phyloP scores from a whole-genome alignment of 2,888 invertebrate genomes.

The Ethmia dodecea region DNA sequence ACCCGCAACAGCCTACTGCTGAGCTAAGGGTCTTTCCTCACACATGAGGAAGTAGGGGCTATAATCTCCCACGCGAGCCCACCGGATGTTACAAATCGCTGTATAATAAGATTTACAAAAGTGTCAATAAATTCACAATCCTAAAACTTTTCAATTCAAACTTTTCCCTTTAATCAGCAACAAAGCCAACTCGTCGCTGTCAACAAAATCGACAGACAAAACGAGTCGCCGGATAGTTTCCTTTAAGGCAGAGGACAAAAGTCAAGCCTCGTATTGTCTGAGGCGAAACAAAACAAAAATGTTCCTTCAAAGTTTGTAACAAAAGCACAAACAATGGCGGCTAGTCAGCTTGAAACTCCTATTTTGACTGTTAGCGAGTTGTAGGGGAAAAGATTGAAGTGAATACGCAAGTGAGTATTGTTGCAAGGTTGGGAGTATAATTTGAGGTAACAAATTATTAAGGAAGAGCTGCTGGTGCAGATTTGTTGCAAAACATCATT shows the following conservation, averaged over 20 bases:
- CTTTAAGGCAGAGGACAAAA: constrained; percentile 18
- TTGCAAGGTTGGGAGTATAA: too few relatives aligned
- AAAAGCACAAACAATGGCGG: constrained; percentile 18
- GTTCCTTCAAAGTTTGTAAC: constrained; percentile 17
- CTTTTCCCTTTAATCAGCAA: constrained; percentile 1
- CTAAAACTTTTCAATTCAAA: background rate
- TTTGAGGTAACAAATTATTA: too few relatives aligned
- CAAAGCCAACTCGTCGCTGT: constrained; percentile 8
- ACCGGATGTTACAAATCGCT: too few relatives aligned
- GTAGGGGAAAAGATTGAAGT: constrained; percentile 4
- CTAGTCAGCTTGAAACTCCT: constrained; percentile 17
- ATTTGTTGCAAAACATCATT: too few relatives aligned
- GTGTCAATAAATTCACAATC: too few relatives aligned
- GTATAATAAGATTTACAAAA: too few relatives aligned
- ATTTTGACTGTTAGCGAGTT: constrained; percentile 7
- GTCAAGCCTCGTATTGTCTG: constrained; percentile 23
- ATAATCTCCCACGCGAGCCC: too few relatives aligned
- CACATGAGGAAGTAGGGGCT: too few relatives aligned
- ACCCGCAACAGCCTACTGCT: too few relatives aligned
- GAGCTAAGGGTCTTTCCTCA: too few relatives aligned
- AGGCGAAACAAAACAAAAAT: constrained; percentile 20
- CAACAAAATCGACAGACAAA: constrained; percentile 17
- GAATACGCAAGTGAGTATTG: too few relatives aligned
- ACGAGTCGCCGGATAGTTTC: constrained; percentile 18
- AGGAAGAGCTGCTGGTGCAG: too few relatives aligned